Evolutionary conservation across 2,888 invertebrate genomes (phyloP).

Genomic region (Agrochola lychnidis): DNA sequence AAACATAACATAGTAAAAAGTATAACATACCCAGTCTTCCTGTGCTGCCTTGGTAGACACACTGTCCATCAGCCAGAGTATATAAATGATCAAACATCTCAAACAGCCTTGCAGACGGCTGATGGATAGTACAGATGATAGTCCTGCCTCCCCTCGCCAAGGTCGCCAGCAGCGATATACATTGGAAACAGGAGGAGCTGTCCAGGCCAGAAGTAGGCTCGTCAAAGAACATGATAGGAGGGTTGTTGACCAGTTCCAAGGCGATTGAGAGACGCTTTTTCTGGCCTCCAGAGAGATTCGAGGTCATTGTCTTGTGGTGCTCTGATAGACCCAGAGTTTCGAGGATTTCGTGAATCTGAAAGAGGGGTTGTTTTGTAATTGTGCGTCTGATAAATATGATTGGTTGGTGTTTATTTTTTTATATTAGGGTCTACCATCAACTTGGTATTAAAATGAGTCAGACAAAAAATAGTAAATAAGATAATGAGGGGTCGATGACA

Average conservation of each 20-base stretch:
- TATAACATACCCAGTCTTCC: conserved; percentile 94
- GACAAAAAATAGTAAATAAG: neutral
- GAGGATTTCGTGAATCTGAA: conserved; percentile 97
- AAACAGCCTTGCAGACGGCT: conserved; percentile 98
- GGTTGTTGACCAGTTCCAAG: conserved; percentile 98
- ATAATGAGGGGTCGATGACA: conserved; percentile 6
- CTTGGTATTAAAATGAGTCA: neutral
- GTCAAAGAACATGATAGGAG: conserved; percentile 99
- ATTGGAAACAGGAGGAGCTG: conserved; percentile 98
- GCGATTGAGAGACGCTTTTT: conserved; percentile 98
- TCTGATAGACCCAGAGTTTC: conserved; percentile 96
- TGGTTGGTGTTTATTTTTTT: too few species aligned
- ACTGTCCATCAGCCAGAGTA: conserved; percentile 98
- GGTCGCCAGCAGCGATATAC: conserved; percentile 96
- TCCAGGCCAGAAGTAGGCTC: conserved; percentile 99
- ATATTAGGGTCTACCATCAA: neutral
- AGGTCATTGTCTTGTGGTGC: conserved; percentile 97
- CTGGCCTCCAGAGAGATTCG: conserved; percentile 98
- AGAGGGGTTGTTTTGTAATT: too few species aligned
- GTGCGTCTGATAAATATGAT: too few species aligned
- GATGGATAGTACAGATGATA: conserved; percentile 98
- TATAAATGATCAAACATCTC: conserved; percentile 99
- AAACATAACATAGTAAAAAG: neutral
- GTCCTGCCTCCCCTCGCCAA: conserved; percentile 97
- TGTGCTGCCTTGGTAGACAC: conserved; percentile 98